Percentiles rank a stretch among this genome's conserved stretches.
Evolutionary conservation across 1,140 invertebrate species (phyloP).

Genomic region (Drosophila takahashii): DNA sequence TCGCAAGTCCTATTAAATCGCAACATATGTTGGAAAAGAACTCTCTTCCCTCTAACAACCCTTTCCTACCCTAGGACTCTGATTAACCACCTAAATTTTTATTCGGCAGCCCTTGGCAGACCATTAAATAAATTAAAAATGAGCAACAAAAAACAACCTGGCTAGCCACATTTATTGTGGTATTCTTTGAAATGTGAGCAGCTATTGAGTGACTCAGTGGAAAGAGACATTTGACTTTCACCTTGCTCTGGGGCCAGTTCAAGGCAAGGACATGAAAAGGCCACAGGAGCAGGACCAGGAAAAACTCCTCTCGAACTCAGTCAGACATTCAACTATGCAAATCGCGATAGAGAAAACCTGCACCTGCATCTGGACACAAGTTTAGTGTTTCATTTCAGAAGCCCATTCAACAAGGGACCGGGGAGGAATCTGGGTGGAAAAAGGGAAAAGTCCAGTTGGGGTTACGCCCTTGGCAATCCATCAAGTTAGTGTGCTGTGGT

Average conservation of each 20-base stretch:
- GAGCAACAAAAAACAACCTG: constrained; percentile 16
- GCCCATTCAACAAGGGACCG: constrained; percentile 28
- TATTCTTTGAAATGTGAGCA: constrained; percentile 15
- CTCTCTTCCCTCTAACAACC: constrained; percentile 13
- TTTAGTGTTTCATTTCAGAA: constrained; percentile 70
- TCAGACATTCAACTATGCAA: constrained; percentile 49
- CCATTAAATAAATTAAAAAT: constrained; percentile 64
- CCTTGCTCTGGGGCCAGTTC: constrained; percentile 36
- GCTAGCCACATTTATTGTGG: constrained; percentile 30
- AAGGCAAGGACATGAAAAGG: constrained; percentile 45
- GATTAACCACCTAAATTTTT: constrained; percentile 30
- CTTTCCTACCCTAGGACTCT: constrained; percentile 16
- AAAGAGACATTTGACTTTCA: constrained; percentile 52
- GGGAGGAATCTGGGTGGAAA: not conserved
- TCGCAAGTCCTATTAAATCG: constrained; percentile 27
- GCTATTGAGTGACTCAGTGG: constrained; percentile 9
- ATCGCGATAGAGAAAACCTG: constrained; percentile 30
- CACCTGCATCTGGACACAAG: constrained; percentile 56
- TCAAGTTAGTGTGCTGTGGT: constrained; percentile 39
- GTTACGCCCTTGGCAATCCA: constrained; percentile 51
- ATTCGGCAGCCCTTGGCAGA: constrained; percentile 15
- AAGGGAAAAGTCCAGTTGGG: constrained; percentile 23
- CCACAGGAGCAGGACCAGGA: constrained; percentile 18
- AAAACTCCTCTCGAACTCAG: constrained; percentile 33
- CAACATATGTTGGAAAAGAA: too few relatives aligned